Percentiles rank a stretch among this genome's conserved stretches.
Evolutionary conservation across 2,888 invertebrate species (phyloP).

Genomic region (Bombylius major): DNA sequence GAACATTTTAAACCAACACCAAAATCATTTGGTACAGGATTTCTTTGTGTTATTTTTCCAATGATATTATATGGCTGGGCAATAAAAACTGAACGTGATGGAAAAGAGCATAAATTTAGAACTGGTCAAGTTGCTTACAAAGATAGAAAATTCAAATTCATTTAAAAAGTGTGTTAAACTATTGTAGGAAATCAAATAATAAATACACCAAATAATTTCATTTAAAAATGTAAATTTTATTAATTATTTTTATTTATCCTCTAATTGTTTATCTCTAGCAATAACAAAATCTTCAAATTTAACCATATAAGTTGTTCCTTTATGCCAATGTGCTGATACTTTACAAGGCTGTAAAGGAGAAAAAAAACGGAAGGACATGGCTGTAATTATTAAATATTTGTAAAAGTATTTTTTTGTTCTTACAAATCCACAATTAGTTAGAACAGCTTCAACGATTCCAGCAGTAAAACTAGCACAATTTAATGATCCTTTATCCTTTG

Average conservation of each 20-base stretch:
- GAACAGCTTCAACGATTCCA: constrained; percentile 92
- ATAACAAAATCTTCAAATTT: constrained; percentile 93
- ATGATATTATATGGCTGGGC: constrained; percentile 42
- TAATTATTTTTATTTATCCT: constrained; percentile 57
- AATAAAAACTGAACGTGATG: constrained; percentile 41
- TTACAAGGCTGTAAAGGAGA: constrained; percentile 73
- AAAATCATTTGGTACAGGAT: constrained; percentile 41
- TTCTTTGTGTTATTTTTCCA: constrained; percentile 43
- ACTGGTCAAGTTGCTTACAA: constrained; percentile 62
- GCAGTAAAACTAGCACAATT: constrained; percentile 99
- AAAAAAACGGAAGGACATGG: background rate
- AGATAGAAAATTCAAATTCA: constrained; percentile 57
- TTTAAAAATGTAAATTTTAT: background rate
- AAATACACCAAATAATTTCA: background rate
- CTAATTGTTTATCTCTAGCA: constrained; percentile 77
- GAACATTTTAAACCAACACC: constrained; percentile 56
- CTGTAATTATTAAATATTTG: background rate
- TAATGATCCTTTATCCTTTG: constrained; percentile 91
- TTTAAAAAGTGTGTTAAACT: constrained; percentile 33
- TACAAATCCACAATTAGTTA: constrained; percentile 92
- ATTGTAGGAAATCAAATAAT: background rate
- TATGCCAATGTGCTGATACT: constrained; percentile 98
- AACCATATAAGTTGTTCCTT: constrained; percentile 98
- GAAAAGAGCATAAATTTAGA: constrained; percentile 46
- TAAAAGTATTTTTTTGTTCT: constrained; percentile 43